Evolutionary conservation across 2,113 vertebrate genomes (phyloP), one percentile per base, ranked within the genome.

Genomic region (Zosterops hypoxanthus): DNA sequence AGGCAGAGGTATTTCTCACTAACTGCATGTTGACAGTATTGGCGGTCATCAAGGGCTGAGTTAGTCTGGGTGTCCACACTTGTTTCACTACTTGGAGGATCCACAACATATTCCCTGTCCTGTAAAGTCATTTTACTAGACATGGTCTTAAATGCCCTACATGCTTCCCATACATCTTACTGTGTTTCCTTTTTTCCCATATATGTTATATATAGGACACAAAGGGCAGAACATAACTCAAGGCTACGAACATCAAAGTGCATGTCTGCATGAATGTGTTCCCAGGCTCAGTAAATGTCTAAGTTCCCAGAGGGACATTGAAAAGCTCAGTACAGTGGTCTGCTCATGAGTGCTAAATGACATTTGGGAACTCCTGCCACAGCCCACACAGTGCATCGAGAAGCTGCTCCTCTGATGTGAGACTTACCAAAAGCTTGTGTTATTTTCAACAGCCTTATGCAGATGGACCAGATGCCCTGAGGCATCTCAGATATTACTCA

Each of bases 201-300:
- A 1, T n/a, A 42, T 33, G 8, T 61, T 61, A 15, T 18, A 36
- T 31, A 12, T 10, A 39, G 29, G 44, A 76, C 20, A 29, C 29
- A 5, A 39, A 77, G 39, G 44, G 23, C 52, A 92, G 63, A 80
- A 26, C 1, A 0, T 33, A 42, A 42, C 53, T 82, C 61, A 60
- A 29, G 57, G 26, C 57, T 86, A 7, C 0, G 0, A 34, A 34
- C 29, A 60, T 14, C 8, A 4, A 68, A 79, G 41, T 8, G 36
- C 44, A 60, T 44, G 8, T 28, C 68, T 80, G 11, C 39, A 39
- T 29, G 19, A 47, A 68, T 29, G 15, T 60, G 16, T 69, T 92
- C 57, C 60, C 29, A 69, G 34, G 18, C 53, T 25, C 23, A 72
- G 14, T 22, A 60, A 47, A 56, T 24, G 16, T 47, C 63, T 28